phyloP scores from a whole-genome alignment of 2,888 invertebrate species.

The Desoria tigrina region DNA sequence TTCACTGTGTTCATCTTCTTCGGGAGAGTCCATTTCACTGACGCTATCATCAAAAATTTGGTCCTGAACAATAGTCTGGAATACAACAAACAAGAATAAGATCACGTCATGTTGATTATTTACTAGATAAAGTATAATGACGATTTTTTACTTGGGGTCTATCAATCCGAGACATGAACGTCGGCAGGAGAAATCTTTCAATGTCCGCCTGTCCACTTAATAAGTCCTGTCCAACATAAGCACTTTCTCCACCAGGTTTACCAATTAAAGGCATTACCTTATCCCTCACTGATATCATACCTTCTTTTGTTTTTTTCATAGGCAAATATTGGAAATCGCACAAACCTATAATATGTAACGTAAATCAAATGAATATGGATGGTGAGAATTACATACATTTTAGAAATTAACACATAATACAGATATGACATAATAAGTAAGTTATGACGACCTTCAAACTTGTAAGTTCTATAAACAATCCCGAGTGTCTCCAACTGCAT shows the following conservation, averaged over 20 bases:
- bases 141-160: constrained; percentile 39
- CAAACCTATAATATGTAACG: constrained; percentile 65
- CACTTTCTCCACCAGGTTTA: constrained; percentile 34
- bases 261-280: constrained; percentile 58
- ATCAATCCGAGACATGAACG: constrained; percentile 46
- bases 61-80: neutral
- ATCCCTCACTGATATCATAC: constrained; percentile 65
- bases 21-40: neutral
- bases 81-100: too few relatives aligned
- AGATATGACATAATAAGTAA: neutral
- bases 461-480: constrained; percentile 56
- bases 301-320: constrained; percentile 53
- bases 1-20: neutral
- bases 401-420: constrained; percentile 11
- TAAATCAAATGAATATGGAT: constrained; percentile 34
- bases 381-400: neutral
- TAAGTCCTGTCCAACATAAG: constrained; percentile 15
- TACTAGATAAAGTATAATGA: neutral
- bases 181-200: constrained; percentile 40
- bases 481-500: constrained; percentile 56
- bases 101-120: too few relatives aligned
- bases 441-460: constrained; percentile 56
- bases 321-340: constrained; percentile 93
- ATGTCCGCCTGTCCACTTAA: neutral
- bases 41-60: neutral